These are phyloP conservation scores for Caiman crocodilus DNA, from an alignment of 2,797 vertebrate species.

Conservation along the genomic window DNA sequence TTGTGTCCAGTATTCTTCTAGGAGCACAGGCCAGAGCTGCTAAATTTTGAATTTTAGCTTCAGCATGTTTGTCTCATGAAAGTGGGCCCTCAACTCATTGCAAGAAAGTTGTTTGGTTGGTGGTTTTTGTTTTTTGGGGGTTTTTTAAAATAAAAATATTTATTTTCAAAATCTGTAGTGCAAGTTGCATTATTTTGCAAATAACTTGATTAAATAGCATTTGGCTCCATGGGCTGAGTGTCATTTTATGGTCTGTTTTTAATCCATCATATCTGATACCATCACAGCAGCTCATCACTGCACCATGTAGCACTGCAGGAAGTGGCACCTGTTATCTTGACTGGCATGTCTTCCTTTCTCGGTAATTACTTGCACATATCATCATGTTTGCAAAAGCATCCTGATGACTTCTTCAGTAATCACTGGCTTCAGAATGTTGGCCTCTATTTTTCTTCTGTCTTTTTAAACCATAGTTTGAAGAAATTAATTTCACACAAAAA, in stretches of 20 bases:
- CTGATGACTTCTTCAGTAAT: conserved; percentile 30
- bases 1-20: neutral
- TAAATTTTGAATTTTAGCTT: neutral
- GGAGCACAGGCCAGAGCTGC: neutral
- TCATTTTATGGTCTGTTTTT: conserved; percentile 13
- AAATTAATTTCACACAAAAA: neutral
- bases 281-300: neutral
- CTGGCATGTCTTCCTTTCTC: conserved; percentile 30
- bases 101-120: neutral
- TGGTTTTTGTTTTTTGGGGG: too few species aligned
- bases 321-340: conserved; percentile 37
- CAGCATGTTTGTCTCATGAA: neutral
- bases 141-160: too few species aligned
- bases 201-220: conserved; percentile 34
- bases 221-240: conserved; percentile 1
- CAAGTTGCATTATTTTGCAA: conserved; percentile 14
- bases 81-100: neutral
- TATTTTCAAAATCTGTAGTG: neutral
- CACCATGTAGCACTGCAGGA: conserved; percentile 7
- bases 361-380: conserved; percentile 16
- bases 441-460: neutral
- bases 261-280: conserved; percentile 19
- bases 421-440: neutral
- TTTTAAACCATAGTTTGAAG: conserved; percentile 6
- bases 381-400: conserved; percentile 29